Evolutionary conservation across 2,113 vertebrate species (phyloP), one percentile per base, ranked within the genome.

Genomic region (Trogon melanurus): DNA sequence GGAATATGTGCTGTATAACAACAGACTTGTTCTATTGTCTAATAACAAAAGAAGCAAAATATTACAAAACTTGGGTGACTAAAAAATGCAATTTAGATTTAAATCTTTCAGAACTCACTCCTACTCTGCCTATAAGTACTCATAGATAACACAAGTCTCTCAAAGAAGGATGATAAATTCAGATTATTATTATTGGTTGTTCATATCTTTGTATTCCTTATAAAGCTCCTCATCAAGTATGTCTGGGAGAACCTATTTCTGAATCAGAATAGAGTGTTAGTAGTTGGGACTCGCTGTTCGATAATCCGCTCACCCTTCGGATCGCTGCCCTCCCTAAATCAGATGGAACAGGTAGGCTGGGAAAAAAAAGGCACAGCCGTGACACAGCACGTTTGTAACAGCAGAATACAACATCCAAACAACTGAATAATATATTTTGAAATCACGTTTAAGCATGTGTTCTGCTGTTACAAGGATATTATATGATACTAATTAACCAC

Each of bases 401-500:
- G 45, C 54, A 86, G 70, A 44, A 56, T 57, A 41, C 54, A 62
- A 84, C 73, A 95, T 61, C 16, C 56, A 81, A 69, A 51, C 9
- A 72, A 58, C 18, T 30, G 48, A 56, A 93, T 45, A 92, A 78
- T 61, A 30, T n/a, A 38, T 44, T 89, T 72, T 27, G 50, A 93
- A 93, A 73, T 50, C 17, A 34, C 71, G 41, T 78, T 88, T 88
- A 90, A 93, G 48, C 29, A 58, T 67, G 26, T 76, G 34, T 79
- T 95, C 41, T 75, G 56, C 64, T 65, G 45, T 84, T 92, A 84
- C 14, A 27, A 38, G 58, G 64, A 38, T 79, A 94, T 79, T 91
- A 65, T 36, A 69, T 64, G 23, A 65, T 85, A 85, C 58, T 96
- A 90, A 82, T 95, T 96, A 89, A 32, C 32, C n/a, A 66, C 82